A percentile compares a stretch with the other conserved stretches of the same genome.
Evolutionary conservation across 2,797 vertebrate species (phyloP).

Genomic region (Podarcis siculus): DNA sequence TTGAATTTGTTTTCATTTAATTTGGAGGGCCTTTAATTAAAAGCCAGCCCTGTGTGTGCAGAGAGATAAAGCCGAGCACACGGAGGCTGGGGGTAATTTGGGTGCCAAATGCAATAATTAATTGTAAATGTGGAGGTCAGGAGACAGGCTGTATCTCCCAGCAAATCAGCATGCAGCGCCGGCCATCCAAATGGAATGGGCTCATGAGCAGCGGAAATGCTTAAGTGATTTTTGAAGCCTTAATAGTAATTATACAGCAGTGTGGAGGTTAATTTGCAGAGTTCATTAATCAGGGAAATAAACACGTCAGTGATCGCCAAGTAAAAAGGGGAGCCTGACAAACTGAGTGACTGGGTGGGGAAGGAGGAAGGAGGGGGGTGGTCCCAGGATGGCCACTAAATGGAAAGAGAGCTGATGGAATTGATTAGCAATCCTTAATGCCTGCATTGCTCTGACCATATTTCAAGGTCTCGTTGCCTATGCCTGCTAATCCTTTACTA

Average conservation of each 20-base stretch:
- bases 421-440: background rate
- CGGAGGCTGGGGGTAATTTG: slow-evolving; percentile 76
- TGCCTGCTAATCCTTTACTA: background rate
- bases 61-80: slow-evolving; percentile 79
- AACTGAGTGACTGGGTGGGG: slow-evolving; percentile 36
- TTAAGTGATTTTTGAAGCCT: slow-evolving; percentile 80
- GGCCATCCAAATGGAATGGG: slow-evolving; percentile 62
- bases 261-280: slow-evolving; percentile 77
- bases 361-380: background rate
- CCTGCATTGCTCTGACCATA: background rate
- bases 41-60: slow-evolving; percentile 78
- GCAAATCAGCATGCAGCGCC: slow-evolving; percentile 66
- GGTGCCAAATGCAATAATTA: slow-evolving; percentile 81
- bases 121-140: slow-evolving; percentile 78
- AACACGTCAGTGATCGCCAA: slow-evolving; percentile 69
- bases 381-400: background rate
- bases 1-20: slow-evolving; percentile 86
- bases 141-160: slow-evolving; percentile 73
- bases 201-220: slow-evolving; percentile 57
- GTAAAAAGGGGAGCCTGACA: slow-evolving; percentile 43
- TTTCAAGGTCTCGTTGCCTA: background rate
- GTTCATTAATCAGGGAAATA: slow-evolving; percentile 78
- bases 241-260: slow-evolving; percentile 76
- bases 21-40: slow-evolving; percentile 85
- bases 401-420: fast-evolving